phyloP scores from a whole-genome alignment of 2,113 vertebrate genomes.

The Ginglymostoma cirratum region DNA sequence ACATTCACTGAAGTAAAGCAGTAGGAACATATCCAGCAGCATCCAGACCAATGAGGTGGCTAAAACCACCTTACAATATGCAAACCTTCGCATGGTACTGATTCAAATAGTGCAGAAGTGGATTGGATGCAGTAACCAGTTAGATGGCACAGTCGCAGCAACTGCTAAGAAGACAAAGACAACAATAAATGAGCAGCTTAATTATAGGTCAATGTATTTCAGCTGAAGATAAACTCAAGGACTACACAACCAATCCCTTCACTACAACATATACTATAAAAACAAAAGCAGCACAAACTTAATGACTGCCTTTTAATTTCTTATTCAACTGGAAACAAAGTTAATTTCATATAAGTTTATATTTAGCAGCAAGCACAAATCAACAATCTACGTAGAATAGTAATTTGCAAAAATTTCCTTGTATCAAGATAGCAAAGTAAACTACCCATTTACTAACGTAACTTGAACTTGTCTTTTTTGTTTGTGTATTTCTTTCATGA shows the following conservation, averaged over 20 bases:
- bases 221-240: background rate
- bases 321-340: background rate
- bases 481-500: background rate
- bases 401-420: background rate
- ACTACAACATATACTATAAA: background rate
- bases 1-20: slow-evolving; percentile 99
- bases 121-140: background rate
- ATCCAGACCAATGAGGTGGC: slow-evolving; percentile 99
- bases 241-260: background rate
- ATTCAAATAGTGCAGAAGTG: slow-evolving; percentile 28
- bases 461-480: background rate
- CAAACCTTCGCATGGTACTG: slow-evolving; percentile 92
- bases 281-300: background rate
- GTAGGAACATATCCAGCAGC: slow-evolving; percentile 96
- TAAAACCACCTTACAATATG: slow-evolving; percentile 98
- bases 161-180: slow-evolving; percentile 16
- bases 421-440: background rate
- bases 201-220: background rate
- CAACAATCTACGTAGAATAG: background rate
- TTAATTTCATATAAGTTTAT: background rate
- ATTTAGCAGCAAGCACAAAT: background rate
- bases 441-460: background rate
- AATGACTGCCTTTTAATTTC: background rate
- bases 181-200: background rate
- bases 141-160: background rate